phyloP scores from a whole-genome alignment of 2,113 vertebrate genomes.

The Sula dactylatra region DNA sequence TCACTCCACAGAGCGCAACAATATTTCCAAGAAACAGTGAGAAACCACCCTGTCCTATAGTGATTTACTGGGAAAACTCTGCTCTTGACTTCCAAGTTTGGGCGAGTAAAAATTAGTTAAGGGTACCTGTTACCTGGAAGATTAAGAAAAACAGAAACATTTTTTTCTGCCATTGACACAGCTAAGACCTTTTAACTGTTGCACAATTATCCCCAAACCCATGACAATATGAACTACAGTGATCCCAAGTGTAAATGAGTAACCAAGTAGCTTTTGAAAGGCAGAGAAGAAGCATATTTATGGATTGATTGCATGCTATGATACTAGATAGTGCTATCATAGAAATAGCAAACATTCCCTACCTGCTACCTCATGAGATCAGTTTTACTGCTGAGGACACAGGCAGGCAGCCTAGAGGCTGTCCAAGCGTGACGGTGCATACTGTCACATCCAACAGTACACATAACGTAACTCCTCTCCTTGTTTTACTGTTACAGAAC shows the following conservation, averaged over 20 bases:
- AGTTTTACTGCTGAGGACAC: background rate
- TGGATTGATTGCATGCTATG: background rate
- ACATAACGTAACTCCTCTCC: background rate
- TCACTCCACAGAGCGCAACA: background rate
- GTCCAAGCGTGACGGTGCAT: background rate
- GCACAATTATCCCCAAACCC: background rate
- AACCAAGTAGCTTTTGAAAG: constrained; percentile 33
- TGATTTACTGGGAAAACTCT: background rate
- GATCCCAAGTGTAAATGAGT: constrained; percentile 42
- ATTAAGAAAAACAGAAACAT: background rate
- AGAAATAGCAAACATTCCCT: background rate
- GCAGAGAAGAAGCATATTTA: background rate
- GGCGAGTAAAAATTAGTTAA: background rate
- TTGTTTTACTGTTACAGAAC: background rate
- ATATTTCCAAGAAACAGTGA: background rate
- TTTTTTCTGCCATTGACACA: background rate
- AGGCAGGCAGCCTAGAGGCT: background rate
- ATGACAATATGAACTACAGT: constrained; percentile 7
- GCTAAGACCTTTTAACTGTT: constrained; percentile 21
- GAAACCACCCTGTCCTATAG: background rate
- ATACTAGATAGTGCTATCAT: background rate
- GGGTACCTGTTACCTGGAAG: background rate
- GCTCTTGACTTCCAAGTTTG: background rate
- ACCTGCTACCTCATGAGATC: background rate
- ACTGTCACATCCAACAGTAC: background rate